phyloP scores from a whole-genome alignment of 2,113 vertebrate species.

The Microtus ochrogaster region DNA sequence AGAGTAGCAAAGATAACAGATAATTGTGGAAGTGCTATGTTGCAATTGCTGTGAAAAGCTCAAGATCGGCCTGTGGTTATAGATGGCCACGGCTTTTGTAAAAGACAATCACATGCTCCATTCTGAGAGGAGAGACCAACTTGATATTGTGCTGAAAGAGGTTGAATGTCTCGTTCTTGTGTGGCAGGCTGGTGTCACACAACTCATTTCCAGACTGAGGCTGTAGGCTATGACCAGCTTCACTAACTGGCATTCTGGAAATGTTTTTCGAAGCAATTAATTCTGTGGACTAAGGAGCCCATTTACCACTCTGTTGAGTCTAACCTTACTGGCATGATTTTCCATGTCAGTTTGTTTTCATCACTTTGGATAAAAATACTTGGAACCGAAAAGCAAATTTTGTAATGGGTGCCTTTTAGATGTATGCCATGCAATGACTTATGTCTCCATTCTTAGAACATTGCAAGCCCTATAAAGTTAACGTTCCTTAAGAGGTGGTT shows the following conservation, averaged over 20 bases:
- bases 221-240: neutral
- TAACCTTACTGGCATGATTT: neutral
- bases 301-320: neutral
- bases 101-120: neutral
- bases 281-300: neutral
- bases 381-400: neutral
- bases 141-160: neutral
- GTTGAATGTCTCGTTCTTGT: neutral
- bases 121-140: neutral
- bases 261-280: constrained; percentile 28
- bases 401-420: neutral
- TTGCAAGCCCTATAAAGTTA: neutral
- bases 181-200: neutral
- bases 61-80: too few species aligned
- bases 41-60: neutral
- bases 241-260: neutral
- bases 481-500: constrained; percentile 1
- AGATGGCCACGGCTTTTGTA: neutral
- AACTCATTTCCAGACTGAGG: neutral
- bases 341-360: neutral
- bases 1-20: neutral
- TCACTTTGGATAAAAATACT: constrained; percentile 22
- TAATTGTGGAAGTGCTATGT: neutral
- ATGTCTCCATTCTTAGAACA: neutral
- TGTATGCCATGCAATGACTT: neutral